Base-by-base conservation (phyloP, 2,888 invertebrate species). In the Zhuqinia jingwanae region DNA sequence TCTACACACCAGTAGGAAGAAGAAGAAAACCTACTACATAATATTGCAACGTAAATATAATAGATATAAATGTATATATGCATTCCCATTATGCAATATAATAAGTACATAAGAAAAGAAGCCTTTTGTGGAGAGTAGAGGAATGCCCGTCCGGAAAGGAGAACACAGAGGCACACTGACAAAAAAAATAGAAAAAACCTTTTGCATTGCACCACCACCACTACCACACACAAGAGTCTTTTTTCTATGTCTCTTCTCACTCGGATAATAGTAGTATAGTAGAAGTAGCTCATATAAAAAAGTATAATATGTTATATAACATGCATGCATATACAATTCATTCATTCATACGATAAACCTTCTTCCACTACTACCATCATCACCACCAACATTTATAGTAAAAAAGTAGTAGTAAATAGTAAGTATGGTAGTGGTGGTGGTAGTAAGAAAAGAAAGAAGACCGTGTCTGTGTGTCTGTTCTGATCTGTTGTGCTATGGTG, bases 341-440 rank as follows among this genome's bases (percentile, higher is more conserved):
- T 70, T 70, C 70, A 70, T 70, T 70, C 70, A 70, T 70, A 47
- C 13, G 50, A 70, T 22, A 22, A 68, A 11, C 22, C 60, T 27
- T n/a, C n/a, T n/a, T n/a, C n/a, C 36, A 45, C 45, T 65, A 11
- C 20, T n/a, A 42, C 36, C 5, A 68, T 22, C 50, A 70, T 25
- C 25, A 25, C 15, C 15, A 5, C 22, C 27, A 50, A 70, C 65
- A 70, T 70, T 70, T 70, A 70, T 70, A 70, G 70, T 70, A 70
- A 70, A 70, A n/a, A 70, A 70, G 68, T 53, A 13, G 58, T 58
- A 73, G 73, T 73, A 73, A 73, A 53, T 50, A 53, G 73, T 73
- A 56, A 56, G 75, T 75, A 56, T 30, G 20, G 27, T 75, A 53
- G 36, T 75, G 50, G 75, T 73, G 8, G 75, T 75, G 8, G 27